Conservation (phyloP, 2,888 invertebrate genomes). For the Meghimatium bilineatum region DNA sequence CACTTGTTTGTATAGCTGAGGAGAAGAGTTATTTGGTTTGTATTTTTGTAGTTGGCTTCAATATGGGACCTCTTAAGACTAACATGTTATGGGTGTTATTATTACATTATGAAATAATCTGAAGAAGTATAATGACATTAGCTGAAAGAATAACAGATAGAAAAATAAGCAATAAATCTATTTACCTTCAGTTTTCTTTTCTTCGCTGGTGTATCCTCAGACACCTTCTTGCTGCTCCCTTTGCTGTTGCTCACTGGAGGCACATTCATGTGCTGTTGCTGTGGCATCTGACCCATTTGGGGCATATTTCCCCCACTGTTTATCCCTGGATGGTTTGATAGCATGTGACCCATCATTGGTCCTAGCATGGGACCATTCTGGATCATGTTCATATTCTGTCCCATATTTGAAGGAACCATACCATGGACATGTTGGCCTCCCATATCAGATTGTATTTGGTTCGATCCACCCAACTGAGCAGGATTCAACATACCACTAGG, state of each 20-base stretch:
- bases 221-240: constrained; percentile 39
- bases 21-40: too few relatives aligned
- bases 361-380: constrained; percentile 58
- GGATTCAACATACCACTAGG: constrained; percentile 51
- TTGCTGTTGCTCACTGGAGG: constrained; percentile 28
- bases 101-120: too few relatives aligned
- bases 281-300: constrained; percentile 40
- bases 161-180: not conserved
- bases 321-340: constrained; percentile 46
- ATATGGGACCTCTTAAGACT: too few relatives aligned
- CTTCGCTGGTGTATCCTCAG: constrained; percentile 66
- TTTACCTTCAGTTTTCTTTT: constrained; percentile 63
- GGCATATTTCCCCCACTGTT: constrained; percentile 30
- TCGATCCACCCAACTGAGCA: constrained; percentile 51
- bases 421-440: constrained; percentile 20
- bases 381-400: constrained; percentile 44
- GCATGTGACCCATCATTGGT: constrained; percentile 57
- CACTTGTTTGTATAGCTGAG: too few relatives aligned
- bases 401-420: constrained; percentile 49
- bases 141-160: too few relatives aligned
- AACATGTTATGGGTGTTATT: too few relatives aligned
- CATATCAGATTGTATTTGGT: constrained; percentile 42
- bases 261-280: constrained; percentile 31
- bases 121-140: too few relatives aligned
- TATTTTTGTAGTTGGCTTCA: too few relatives aligned